Evolutionary conservation across 2,113 vertebrate species (phyloP).

Genomic region (Physeter macrocephalus): DNA sequence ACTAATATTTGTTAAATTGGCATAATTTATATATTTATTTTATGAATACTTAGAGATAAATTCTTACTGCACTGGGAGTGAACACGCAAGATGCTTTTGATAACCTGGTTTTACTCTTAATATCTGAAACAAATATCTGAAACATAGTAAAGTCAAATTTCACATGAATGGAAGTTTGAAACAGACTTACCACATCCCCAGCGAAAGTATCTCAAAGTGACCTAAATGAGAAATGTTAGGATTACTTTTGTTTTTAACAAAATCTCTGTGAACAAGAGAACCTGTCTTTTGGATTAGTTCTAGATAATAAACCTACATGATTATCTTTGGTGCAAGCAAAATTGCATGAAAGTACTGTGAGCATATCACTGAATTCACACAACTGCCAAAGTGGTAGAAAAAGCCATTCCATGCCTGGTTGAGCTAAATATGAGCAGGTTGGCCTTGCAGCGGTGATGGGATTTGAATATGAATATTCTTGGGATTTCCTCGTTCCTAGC

Average conservation of each 20-base stretch:
- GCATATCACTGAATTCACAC: neutral
- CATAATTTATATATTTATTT: neutral
- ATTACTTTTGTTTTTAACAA: neutral
- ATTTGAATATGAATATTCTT: neutral
- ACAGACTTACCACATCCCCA: neutral
- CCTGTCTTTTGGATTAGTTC: neutral
- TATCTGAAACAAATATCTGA: neutral
- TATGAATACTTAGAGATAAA: neutral
- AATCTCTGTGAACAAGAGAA: neutral
- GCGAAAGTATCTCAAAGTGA: neutral
- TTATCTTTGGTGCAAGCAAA: neutral
- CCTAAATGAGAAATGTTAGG: neutral
- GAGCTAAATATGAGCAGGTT: neutral
- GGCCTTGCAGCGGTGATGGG: neutral
- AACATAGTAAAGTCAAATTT: neutral
- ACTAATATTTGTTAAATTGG: neutral
- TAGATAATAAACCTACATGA: neutral
- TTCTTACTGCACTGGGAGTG: neutral
- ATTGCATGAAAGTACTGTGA: neutral
- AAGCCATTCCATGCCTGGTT: neutral
- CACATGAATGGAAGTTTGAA: neutral
- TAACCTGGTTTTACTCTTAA: neutral
- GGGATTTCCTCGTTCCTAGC: neutral
- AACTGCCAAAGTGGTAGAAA: neutral
- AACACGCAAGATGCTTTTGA: neutral